Evolutionary conservation across 2,888 invertebrate genomes (phyloP), one percentile per base, ranked within the genome.

Genomic region (Arge pagana): DNA sequence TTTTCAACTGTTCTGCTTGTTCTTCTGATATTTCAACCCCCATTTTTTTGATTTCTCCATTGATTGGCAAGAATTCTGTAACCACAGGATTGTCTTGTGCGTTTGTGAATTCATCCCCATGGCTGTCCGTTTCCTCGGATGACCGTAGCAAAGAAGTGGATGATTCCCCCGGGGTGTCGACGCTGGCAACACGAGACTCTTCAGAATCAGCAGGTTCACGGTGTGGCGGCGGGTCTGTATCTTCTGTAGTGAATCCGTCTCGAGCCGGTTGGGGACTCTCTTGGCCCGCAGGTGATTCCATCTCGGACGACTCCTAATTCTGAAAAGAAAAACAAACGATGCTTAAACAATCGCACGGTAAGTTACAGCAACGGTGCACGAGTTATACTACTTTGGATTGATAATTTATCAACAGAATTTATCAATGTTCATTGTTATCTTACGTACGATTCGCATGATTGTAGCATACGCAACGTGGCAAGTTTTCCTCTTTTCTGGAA

Each of bases 21-120:
- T 73, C 72, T 48, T 73, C 73, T 3, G 76, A 68, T 15, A 71
- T 67, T 53, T 76, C 74, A 2, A 70, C 64, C 6, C 75, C 75
- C 56, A 75, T 67, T 41, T 64, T 66, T 41, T 71, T 73, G 23
- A 73, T 67, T 39, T 74, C 76, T 1, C 63, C 60, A 45, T 50
- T 53, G 19, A 72, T 67, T 18, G 70, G 66, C 50, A 66, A 23
- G 33, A 69, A 72, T 11, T 73, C 70, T 21, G 51, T 50, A 1
- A 64, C 62, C n/a, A n/a, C n/a, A 48, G 30, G n/a, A 50, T 33
- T 2, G 43, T 8, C n/a, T n/a, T n/a, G 15, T 18, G 39, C 39
- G 10, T 50, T 52, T 21, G 18, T 39, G 37, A 55, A 50, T 30
- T 40, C 43, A 15, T 19, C 40, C 2, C 45, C 50, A 7, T 48